Evolutionary conservation across 2,797 vertebrate species (phyloP), one percentile per base, ranked within the genome.

Genomic region (Lagodon rhomboides): DNA sequence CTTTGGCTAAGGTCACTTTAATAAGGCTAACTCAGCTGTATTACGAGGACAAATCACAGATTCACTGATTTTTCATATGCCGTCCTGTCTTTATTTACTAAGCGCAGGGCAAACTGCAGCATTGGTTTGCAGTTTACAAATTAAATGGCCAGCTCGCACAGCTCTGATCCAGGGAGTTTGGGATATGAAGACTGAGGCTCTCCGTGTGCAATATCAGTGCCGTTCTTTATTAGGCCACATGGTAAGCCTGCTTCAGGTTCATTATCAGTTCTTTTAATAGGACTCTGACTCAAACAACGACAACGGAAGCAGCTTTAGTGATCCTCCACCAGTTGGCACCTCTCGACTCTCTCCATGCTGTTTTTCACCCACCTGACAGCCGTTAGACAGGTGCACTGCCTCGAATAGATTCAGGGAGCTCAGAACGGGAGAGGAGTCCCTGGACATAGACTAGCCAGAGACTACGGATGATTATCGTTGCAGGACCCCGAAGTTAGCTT

Each of bases 401-500:
- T 73, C 50, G 51, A 27, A 56, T 62, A 54, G 43, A 67, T 51
- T 56, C 54, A 50, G 17, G 4, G 11, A 46, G 47, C 41, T 75
- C 51, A 41, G 46, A 61, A 23, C 46, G n/a, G 58, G 18, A 64
- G 46, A 30, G 43, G 54, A 67, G 62, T 70, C 41, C 38, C 68
- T 46, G 56, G 23, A 82, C 41, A 50, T 3, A 38, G 10, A 38
- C 38, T 8, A 44, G 38, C 51, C 38, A 50, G 38, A 44, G 62
- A 69, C 76, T 56, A 58, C 16, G 27, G 13, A 66, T 66, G 61
- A 68, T 59, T 65, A 49, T 75, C 58, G 9, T 63, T 68, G 60
- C 67, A 72, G 25, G 30, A 59, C 41, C 53, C 58, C 43, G 18
- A 50, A 20, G 30, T 79, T 46, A 16, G 18, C 10, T 53, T 68